Base-by-base conservation (phyloP, 2,797 vertebrate genomes). In the Bovichtus variegatus region DNA sequence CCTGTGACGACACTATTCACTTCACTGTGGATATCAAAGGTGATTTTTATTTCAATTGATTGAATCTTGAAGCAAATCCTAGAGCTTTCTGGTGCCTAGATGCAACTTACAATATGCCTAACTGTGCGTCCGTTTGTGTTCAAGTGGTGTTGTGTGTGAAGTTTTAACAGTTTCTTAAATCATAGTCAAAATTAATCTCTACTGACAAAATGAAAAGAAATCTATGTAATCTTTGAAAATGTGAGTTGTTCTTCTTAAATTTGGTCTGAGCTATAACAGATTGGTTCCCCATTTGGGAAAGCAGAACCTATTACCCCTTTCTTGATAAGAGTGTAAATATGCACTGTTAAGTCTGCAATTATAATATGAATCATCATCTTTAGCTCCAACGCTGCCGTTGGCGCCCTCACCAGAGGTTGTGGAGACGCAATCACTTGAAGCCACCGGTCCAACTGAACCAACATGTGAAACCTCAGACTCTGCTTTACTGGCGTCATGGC, bases 21-120 rank as follows among this genome's bases (percentile, higher is more conserved):
- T 97, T 98, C 93, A 94, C 91, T 3, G 93, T 97, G 87, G 96
- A 96, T 85, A 96, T 97, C 70, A 87, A 94, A 93, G 97, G 98
- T 99, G 94, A 98, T 95, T 94, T 89, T 61, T 80, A 71, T 88
- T 75, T 83, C 16, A 74, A 87, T 89, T 83, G 84, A 64, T 71
- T 91, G 36, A 87, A 55, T 76, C 75, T 85, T 84, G 71, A 41
- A 83, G 78, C 87, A 90, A 90, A 87, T 69, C 34, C 4, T 81
- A 80, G 60, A 85, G 65, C 76, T 88, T 90, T 84, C 43, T 86
- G 84, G 73, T 91, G 85, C 86, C 71, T 84, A 92, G 54, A 87
- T 64, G 58, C 74, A 74, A 91, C 91, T 95, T 94, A 95, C 29
- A 63, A 49, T 75, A 50, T 84, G 78, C 8, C 78, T 78, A 70